Evolutionary conservation across 2,888 invertebrate genomes (phyloP).

Genomic region (Enchytraeus crypticus): DNA sequence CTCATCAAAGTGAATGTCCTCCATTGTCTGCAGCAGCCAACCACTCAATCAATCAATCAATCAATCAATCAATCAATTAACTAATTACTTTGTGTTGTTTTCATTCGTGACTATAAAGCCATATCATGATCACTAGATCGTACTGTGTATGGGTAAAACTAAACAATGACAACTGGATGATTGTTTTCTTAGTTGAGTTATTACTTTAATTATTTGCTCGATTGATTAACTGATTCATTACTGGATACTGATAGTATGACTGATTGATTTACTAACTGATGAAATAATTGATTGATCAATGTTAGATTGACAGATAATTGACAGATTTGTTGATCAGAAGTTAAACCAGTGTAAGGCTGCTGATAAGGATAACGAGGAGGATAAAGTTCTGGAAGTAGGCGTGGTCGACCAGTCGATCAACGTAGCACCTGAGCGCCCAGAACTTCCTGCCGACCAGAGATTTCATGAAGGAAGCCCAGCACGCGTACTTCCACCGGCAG

Average conservation of each 20-base stretch:
- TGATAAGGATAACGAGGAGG: slow-evolving; percentile 93
- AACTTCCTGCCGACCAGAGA: neutral
- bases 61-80: neutral
- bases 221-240: no score
- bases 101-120: neutral
- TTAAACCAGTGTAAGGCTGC: slow-evolving; percentile 88
- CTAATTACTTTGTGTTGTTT: neutral
- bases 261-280: no score
- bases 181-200: no score
- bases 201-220: no score
- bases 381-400: slow-evolving; percentile 99
- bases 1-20: slow-evolving; percentile 85
- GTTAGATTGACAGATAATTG: no score
- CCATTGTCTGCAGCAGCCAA: slow-evolving; percentile 44
- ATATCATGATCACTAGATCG: no score
- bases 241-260: no score
- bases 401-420: slow-evolving; percentile 90
- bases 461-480: neutral
- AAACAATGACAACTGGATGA: no score
- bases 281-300: no score
- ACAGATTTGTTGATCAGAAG: neutral
- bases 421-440: slow-evolving; percentile 72
- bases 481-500: neutral
- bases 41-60: neutral
- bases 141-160: no score